Evolutionary conservation across 35 echinoderm and acorn worm genomes (phyloP), one percentile per base, ranked within the genome.

Genomic region (Acanthaster planci): DNA sequence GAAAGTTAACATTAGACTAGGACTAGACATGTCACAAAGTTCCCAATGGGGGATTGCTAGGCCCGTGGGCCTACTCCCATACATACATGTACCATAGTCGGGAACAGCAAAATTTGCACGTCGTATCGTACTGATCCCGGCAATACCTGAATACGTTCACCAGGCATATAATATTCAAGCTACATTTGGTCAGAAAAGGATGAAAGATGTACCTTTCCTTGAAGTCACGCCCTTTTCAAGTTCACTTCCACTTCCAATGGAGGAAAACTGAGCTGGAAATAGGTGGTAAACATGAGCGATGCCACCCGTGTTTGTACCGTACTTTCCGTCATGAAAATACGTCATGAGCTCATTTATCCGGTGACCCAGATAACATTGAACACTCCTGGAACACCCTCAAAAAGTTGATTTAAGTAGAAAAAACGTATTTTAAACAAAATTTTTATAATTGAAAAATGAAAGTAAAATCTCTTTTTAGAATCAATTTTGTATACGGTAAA

Each of bases 301-400:
- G 30, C 64, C 64, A 26, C 34, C 42, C 29, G 64, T 19, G 64
- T 26, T 31, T 72, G 18, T 34, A 29, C 64, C 64, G 64, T 72
- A 29, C 64, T 72, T 72, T 72, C 64, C 64, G 64, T 72, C 64
- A 72, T 72, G 34, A 72, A 68, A 72, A 72, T 59, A 72, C 64
- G 64, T 72, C 64, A 72, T 72, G 64, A 34, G 29, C 64, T 72
- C 26, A 72, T 72, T 34, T 72, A 26, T 72, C 64, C 64, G 64
- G 64, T 15, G 1, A 26, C 34, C n/a, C 14, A 72, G 26, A 30
- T 21, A 30, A 72, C 12, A 47, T 47, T 12, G 12, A 47, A 12
- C 42, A n/a, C 42, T 47, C 42, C 4, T 6, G 4, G 42, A 6
- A 47, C 4, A 12, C 12, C 42, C 12, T 6, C 42, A 47, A 47